phyloP scores from a whole-genome alignment of 2,888 invertebrate species.

The Camponotus fellah region DNA sequence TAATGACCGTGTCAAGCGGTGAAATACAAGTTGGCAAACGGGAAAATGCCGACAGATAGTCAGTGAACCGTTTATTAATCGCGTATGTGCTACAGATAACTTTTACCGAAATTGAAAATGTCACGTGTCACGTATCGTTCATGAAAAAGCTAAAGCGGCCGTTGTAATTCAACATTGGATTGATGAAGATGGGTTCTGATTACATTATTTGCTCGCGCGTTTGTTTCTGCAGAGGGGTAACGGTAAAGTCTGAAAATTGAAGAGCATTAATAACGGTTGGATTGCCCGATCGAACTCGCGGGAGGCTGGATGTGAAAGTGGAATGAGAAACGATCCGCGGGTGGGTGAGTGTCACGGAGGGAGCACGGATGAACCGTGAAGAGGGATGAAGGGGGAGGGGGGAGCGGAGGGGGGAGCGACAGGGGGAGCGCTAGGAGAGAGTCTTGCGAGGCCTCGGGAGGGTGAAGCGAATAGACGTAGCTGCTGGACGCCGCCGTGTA shows the following conservation, averaged over 20 bases:
- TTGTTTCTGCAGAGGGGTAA: conserved; percentile 69
- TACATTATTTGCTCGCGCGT: conserved; percentile 81
- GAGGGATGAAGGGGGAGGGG: conserved; percentile 64
- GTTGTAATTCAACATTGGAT: conserved; percentile 54
- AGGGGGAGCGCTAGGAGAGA: conserved; percentile 42
- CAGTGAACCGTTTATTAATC: conserved; percentile 31
- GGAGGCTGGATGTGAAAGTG: conserved; percentile 47
- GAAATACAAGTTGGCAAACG: conserved; percentile 24
- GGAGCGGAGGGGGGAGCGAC: conserved; percentile 7
- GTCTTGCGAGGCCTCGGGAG: conserved; percentile 68
- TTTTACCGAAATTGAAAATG: conserved; percentile 44
- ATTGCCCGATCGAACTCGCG: conserved; percentile 41
- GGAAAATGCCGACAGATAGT: conserved; percentile 10
- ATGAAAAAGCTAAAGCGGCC: conserved; percentile 31
- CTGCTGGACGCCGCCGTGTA: conserved; percentile 81
- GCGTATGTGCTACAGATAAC: conserved; percentile 5
- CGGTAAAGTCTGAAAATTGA: conserved; percentile 80
- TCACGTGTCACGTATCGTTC: neutral
- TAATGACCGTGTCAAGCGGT: conserved; percentile 11
- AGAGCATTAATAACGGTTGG: conserved; percentile 82
- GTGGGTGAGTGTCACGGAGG: conserved; percentile 61
- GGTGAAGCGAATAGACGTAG: conserved; percentile 77
- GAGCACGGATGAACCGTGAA: conserved; percentile 65
- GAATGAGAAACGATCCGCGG: conserved; percentile 60
- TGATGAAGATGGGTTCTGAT: conserved; percentile 74